phyloP scores from a whole-genome alignment of 2,888 invertebrate genomes.

The Flabesymbios commensalis region DNA sequence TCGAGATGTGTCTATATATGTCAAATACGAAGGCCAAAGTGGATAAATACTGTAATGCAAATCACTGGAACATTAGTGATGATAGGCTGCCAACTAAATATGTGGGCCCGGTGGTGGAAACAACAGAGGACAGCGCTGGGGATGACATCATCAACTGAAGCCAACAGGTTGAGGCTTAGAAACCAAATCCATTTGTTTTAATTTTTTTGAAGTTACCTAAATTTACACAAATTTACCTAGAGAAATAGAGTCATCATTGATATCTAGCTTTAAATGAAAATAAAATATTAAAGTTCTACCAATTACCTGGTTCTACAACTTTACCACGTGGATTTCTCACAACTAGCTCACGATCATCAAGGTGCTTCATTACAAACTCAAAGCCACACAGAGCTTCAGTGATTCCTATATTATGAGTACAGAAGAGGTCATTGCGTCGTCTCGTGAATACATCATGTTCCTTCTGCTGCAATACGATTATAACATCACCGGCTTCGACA shows the following conservation, averaged over 20 bases:
- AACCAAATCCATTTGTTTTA: too few relatives aligned
- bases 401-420: constrained; percentile 76
- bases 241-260: too few relatives aligned
- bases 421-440: constrained; percentile 70
- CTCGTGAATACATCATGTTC: constrained; percentile 80
- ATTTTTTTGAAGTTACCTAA: neutral
- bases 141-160: too few relatives aligned
- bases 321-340: constrained; percentile 79
- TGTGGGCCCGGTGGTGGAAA: too few relatives aligned
- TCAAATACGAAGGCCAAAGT: too few relatives aligned
- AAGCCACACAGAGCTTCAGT: constrained; percentile 92
- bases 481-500: constrained; percentile 84
- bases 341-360: constrained; percentile 84
- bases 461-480: constrained; percentile 82
- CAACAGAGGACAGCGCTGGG: neutral
- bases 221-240: neutral
- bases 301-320: constrained; percentile 79
- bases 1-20: too few relatives aligned
- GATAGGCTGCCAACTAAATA: too few relatives aligned
- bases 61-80: too few relatives aligned
- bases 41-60: too few relatives aligned
- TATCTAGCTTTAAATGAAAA: too few relatives aligned
- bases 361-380: constrained; percentile 79
- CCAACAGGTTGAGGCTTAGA: too few relatives aligned
- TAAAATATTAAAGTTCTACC: too few relatives aligned